These are phyloP conservation scores for Glossosoma conforme DNA, from an alignment of 1,140 invertebrate species.

Conservation along the genomic window DNA sequence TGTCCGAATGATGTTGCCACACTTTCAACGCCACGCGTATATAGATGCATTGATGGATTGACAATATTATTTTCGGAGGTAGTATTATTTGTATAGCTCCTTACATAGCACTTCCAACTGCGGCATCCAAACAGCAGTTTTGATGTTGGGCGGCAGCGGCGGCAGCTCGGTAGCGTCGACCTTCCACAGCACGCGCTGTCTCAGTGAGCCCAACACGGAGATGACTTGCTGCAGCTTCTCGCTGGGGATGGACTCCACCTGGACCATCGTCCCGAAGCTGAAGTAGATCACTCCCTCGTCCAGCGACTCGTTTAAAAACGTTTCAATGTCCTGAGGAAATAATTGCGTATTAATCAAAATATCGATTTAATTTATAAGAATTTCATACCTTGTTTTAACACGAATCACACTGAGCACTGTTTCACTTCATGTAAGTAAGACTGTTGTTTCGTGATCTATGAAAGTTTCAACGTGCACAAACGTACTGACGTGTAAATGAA, in stretches of 20 bases:
- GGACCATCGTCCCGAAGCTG: slow-evolving; percentile 61
- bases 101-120: slow-evolving; percentile 61
- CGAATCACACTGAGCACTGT: no score
- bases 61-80: background rate
- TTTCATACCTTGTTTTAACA: no score
- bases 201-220: slow-evolving; percentile 45
- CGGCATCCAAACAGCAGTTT: slow-evolving; percentile 60
- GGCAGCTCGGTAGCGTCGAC: slow-evolving; percentile 51
- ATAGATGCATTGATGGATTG: background rate
- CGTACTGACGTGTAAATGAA: no score
- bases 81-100: no score
- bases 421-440: no score
- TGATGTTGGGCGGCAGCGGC: slow-evolving; percentile 56
- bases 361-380: background rate
- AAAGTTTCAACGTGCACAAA: no score
- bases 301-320: slow-evolving; percentile 53
- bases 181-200: slow-evolving; percentile 55
- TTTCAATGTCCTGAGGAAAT: slow-evolving; percentile 47
- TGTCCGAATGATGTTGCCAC: no score
- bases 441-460: no score
- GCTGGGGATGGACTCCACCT: slow-evolving; percentile 49
- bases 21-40: no score
- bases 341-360: background rate
- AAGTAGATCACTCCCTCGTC: slow-evolving; percentile 66
- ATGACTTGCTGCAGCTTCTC: slow-evolving; percentile 47